phyloP scores from a whole-genome alignment of 2,797 vertebrate species.

The Dallia pectoralis region DNA sequence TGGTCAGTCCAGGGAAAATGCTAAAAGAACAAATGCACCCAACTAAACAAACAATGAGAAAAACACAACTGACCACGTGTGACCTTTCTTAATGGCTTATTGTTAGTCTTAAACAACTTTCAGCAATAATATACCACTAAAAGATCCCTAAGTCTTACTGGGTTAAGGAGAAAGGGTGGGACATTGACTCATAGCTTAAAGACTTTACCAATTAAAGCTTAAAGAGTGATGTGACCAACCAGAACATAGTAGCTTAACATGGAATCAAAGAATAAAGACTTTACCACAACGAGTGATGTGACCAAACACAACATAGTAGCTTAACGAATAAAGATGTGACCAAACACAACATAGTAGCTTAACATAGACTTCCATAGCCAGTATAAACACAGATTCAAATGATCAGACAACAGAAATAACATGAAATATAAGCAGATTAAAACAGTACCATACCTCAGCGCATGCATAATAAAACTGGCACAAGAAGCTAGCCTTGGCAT shows the following conservation, averaged over 20 bases:
- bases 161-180: neutral
- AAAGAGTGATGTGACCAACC: no score
- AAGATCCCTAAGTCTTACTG: neutral
- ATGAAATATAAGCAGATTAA: conserved; percentile 56
- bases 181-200: no score
- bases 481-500: no score
- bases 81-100: neutral
- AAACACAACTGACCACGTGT: neutral
- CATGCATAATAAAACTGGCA: no score
- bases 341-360: neutral
- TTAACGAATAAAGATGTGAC: no score
- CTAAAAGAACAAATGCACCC: neutral
- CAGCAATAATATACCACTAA: neutral
- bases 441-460: neutral
- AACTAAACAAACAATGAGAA: neutral
- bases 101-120: neutral
- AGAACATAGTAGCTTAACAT: neutral
- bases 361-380: conserved; percentile 15
- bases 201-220: no score
- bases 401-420: conserved; percentile 54
- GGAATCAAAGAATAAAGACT: neutral
- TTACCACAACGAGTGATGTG: neutral
- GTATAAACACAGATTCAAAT: conserved; percentile 66
- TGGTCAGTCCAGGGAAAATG: neutral
- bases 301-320: no score